Evolutionary conservation across 2,888 invertebrate species (phyloP), one percentile per base, ranked within the genome.

Genomic region (Tinea pellionella): DNA sequence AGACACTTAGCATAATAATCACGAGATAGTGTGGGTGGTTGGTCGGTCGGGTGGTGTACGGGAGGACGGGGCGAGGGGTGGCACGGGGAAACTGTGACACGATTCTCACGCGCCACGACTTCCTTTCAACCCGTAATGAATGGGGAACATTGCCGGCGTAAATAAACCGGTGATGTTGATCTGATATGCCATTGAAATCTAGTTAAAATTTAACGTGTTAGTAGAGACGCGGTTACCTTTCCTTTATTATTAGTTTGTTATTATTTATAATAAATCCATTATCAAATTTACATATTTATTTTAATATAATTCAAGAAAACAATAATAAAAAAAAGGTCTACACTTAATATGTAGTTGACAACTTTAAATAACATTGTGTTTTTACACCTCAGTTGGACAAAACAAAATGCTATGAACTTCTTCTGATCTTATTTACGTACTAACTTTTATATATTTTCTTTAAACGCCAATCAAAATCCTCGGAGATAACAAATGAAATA

Each of bases 1-100:
- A 78, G 77, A 84, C 83, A 83, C 84, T 85, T 86, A 81, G 84
- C 86, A 85, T 85, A 83, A 86, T 83, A 86, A 85, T 84, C 77
- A 81, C 75, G 78, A 77, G 77, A 74, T 76, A 66, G 70, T 64
- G 58, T 65, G 58, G 59, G 65, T 61, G 64, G n/a, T n/a, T 64
- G 64, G 64, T 64, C 62, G 66, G 67, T 61, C 63, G 65, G 62
- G 65, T 55, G 66, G 67, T 66, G 64, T 19, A 47, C 47, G 60
- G 66, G 66, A 65, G 63, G 65, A 61, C 58, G 63, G 59, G 66
- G 64, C 67, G 67, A 67, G 69, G 64, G 63, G 65, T 64, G 7
- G 59, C 16, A 9, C 1, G 53, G 60, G 62, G 59, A 71, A 74
- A 69, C 73, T 66, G 74, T 84, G 86, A 85, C 86, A 87, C 82